Percentiles rank a stretch among this genome's conserved stretches.
phyloP scores from a whole-genome alignment of 37 sponge, comb jelly and placozoan species.

The Halichondria panicea region DNA sequence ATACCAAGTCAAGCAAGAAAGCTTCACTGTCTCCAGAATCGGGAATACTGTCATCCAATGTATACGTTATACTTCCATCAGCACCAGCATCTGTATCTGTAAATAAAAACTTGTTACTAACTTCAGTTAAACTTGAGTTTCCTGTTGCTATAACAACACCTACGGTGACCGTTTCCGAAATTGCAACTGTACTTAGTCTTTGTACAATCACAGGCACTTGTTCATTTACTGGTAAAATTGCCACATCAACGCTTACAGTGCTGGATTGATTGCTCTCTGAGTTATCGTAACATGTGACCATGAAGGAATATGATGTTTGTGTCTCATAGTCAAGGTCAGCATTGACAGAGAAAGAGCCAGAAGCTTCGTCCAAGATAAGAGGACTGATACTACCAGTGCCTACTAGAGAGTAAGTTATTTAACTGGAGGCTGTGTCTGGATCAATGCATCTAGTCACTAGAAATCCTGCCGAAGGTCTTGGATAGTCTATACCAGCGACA shows the following conservation, averaged over 20 bases:
- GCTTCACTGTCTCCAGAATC: not conserved
- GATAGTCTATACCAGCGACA: too few relatives aligned
- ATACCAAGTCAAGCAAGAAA: slow-evolving; percentile 10
- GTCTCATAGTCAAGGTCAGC: slow-evolving; percentile 58
- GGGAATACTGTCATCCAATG: slow-evolving; percentile 5
- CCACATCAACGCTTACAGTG: slow-evolving; percentile 29
- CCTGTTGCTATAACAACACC: slow-evolving; percentile 22
- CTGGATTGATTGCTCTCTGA: slow-evolving; percentile 1
- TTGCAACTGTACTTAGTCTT: too few relatives aligned
- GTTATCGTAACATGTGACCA: slow-evolving; percentile 43
- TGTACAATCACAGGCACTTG: slow-evolving; percentile 26
- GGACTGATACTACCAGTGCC: slow-evolving; percentile 1
- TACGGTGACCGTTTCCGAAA: slow-evolving; percentile 5
- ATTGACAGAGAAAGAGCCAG: slow-evolving; percentile 40
- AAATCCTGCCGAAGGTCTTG: slow-evolving; percentile 37
- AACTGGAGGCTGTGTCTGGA: slow-evolving; percentile 12
- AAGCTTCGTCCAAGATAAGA: slow-evolving; percentile 28
- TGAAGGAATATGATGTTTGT: slow-evolving; percentile 34
- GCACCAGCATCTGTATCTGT: slow-evolving; percentile 51
- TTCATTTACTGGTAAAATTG: slow-evolving; percentile 48
- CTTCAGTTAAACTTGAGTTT: not conserved
- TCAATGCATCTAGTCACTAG: slow-evolving; percentile 46
- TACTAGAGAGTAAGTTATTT: slow-evolving; percentile 6
- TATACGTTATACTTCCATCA: slow-evolving; percentile 48
- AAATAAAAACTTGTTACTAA: not conserved